Evolutionary conservation across 2,113 vertebrate genomes (phyloP).

Genomic region (Mesembrinibis cayennensis): DNA sequence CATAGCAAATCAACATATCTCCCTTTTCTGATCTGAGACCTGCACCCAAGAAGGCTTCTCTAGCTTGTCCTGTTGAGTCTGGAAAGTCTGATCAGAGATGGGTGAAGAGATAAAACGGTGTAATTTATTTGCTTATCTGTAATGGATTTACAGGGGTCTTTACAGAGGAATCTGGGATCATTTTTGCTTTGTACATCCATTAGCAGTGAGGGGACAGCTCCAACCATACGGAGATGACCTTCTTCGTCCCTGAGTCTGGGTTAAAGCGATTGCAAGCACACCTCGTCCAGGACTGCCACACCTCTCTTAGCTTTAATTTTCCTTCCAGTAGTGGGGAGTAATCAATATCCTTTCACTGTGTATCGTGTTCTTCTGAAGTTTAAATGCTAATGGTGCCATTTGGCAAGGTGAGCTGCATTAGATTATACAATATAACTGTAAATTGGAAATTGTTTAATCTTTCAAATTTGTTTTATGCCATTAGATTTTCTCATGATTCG

Average conservation of each 20-base stretch:
- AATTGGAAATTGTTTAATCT: slow-evolving; percentile 52
- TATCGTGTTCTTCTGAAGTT: neutral
- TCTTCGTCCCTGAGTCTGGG: neutral
- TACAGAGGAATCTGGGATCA: neutral
- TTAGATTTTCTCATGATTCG: slow-evolving; percentile 27
- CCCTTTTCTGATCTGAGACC: neutral
- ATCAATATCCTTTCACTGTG: neutral
- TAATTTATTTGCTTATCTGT: neutral
- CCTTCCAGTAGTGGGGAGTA: neutral
- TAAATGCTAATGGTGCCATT: slow-evolving; percentile 47
- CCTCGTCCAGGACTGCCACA: neutral
- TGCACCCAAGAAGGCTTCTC: neutral
- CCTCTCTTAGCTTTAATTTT: slow-evolving; percentile 2
- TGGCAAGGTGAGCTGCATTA: slow-evolving; percentile 37
- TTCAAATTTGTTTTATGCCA: slow-evolving; percentile 36
- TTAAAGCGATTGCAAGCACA: neutral
- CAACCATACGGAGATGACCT: neutral
- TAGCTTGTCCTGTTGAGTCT: neutral
- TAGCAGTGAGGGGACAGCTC: neutral
- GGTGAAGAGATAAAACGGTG: neutral
- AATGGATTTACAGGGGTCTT: neutral
- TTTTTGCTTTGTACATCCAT: neutral
- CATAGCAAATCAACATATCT: rapidly evolving
- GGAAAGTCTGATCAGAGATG: neutral
- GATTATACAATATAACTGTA: neutral